These are phyloP conservation scores for Bombus breviceps DNA, from an alignment of 1,140 invertebrate species.

Conservation along the genomic window DNA sequence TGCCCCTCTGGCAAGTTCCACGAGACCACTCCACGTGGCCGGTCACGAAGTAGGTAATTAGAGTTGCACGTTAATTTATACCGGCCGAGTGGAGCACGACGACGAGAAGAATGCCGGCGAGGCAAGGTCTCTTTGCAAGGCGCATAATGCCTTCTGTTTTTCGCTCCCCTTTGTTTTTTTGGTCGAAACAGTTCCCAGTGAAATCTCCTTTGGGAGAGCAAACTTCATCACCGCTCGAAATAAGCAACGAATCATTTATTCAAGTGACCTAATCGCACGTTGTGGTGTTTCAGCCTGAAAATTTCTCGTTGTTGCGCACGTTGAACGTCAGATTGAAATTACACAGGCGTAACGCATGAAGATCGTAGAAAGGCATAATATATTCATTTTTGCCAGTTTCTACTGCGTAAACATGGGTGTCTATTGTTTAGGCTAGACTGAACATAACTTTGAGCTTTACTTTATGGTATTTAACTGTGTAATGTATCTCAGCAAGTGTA, in stretches of 20 bases:
- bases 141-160: slow-evolving; percentile 20
- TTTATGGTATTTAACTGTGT: too few species aligned
- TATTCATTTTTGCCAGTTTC: too few species aligned
- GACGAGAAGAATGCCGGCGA: neutral
- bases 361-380: too few species aligned
- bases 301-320: too few species aligned
- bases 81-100: slow-evolving; percentile 2
- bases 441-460: too few species aligned
- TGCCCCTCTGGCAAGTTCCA: neutral
- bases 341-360: neutral
- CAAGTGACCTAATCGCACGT: slow-evolving; percentile 20
- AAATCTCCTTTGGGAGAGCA: neutral
- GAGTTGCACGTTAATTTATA: slow-evolving; percentile 50
- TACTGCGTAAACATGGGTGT: too few species aligned
- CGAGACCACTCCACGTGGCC: slow-evolving; percentile 15
- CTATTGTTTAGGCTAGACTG: too few species aligned
- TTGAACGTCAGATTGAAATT: neutral
- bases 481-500: too few species aligned
- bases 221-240: neutral
- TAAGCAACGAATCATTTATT: neutral
- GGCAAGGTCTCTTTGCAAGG: slow-evolving; percentile 6
- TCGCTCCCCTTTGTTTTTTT: neutral
- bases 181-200: neutral
- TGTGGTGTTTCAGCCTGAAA: neutral
- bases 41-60: slow-evolving; percentile 51